Evolutionary conservation across 2,888 invertebrate genomes (phyloP), one percentile per base, ranked within the genome.

Genomic region (Tetranychus truncatus): DNA sequence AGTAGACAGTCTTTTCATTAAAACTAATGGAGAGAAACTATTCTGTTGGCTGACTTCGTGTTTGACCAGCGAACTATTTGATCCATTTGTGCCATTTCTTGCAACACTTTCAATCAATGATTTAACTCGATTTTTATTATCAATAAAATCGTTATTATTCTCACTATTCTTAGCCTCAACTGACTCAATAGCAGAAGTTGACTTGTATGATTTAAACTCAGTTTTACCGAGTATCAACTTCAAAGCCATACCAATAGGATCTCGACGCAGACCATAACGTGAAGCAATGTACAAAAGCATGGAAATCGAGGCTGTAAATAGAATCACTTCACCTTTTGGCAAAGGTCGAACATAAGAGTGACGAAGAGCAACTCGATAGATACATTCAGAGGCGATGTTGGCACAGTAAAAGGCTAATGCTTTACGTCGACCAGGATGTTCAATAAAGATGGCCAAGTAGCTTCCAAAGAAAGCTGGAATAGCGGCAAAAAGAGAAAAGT

Each of bases 321-420:
- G 24, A 7, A 76, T 1, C 18, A 72, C 72, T 76, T 76, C 76
- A n/a, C 76, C 76, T 20, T 73, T 45, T 11, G 72, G 67, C 1
- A 76, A 34, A n/a, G 76, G 46, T 24, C 11, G 11, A 11, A 69
- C 34, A 11, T 24, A 11, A 20, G 21, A 20, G 34, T 24, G 69
- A 21, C 72, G 65, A 21, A 24, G 21, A 8, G 69, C 44, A 34
- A 72, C 34, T 72, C 72, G 46, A 45, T 66, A 76, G 8, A 75
- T n/a, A 24, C 71, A 73, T 73, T 76, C 76, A 21, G 46, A 21
- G 7, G 76, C 74, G 15, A 76, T 75, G 66, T 76, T 76, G 20
- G 75, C 76, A 66, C 71, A 73, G 69, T 76, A 75, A 15, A 76
- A 46, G 20, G 76, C 76, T n/a, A 76, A 34, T 15, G 76, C 66